phyloP scores from a whole-genome alignment of 2,113 vertebrate species.

The Isichthys henryi region DNA sequence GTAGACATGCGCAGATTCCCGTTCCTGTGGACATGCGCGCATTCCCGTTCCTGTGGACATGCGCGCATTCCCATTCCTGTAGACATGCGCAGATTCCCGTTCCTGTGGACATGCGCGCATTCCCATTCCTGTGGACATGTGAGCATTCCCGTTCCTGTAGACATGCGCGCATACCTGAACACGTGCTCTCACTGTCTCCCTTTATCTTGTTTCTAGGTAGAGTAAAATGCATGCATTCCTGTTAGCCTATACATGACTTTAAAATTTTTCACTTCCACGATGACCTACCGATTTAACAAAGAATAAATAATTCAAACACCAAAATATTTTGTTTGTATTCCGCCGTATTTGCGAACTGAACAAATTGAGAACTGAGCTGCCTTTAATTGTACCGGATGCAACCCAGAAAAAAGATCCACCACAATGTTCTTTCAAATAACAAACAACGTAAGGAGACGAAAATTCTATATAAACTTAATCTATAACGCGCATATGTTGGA shows the following conservation, averaged over 20 bases:
- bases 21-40: too few relatives aligned
- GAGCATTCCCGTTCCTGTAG: too few relatives aligned
- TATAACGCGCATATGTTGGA: not conserved
- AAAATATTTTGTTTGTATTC: not conserved
- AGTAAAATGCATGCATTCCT: not conserved
- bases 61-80: too few relatives aligned
- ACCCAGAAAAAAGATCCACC: not conserved
- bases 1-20: too few relatives aligned
- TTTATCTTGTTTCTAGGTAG: not conserved
- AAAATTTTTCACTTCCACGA: not conserved
- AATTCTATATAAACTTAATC: not conserved
- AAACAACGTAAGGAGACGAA: not conserved
- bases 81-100: too few relatives aligned
- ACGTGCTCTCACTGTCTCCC: not conserved
- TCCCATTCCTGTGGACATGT: too few relatives aligned
- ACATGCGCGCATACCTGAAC: not conserved
- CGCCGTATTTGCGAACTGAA: not conserved
- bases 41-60: too few relatives aligned
- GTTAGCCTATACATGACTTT: not conserved
- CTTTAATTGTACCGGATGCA: not conserved
- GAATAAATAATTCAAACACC: not conserved
- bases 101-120: too few relatives aligned
- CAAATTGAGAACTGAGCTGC: not conserved
- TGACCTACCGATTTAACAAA: not conserved
- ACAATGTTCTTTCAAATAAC: not conserved